Base-by-base conservation (phyloP, 2,113 vertebrate species). In the Pituophis catenifer region DNA sequence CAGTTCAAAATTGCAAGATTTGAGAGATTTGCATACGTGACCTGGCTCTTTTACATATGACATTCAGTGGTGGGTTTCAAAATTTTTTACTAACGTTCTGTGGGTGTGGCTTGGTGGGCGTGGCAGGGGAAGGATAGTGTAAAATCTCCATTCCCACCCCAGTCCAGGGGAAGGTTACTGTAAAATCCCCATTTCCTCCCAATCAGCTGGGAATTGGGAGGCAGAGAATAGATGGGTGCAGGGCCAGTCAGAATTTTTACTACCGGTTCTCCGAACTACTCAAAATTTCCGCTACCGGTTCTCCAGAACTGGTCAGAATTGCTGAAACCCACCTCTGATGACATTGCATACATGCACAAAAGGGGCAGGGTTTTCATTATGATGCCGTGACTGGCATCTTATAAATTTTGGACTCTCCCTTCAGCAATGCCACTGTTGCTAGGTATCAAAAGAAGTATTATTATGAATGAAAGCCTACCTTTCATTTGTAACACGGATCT, bases 401-500 rank as follows among this genome's bases (percentile, higher is more conserved):
- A 38, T 81, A 44, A 21, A 38, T 81, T 81, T 81, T 81, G 17
- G 17, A 21, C 17, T 17, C 75, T n/a, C 29, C 5, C 33, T 6
- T 17, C 26, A 21, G 21, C 75, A 81, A 81, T 81, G 33, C 7
- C n/a, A n/a, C n/a, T n/a, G n/a, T n/a, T n/a, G n/a, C n/a, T n/a
- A 21, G 17, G 33, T 19, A 23, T 52, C 89, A n/a, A 48, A 57
- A 29, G 8, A 26, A 57, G 48, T 48, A 92, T 17, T 89, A 44
- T 13, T 9, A 21, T 1, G n/a, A n/a, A n/a, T n/a, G n/a, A n/a
- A n/a, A n/a, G 58, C 91, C 26, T 94, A 99, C 99, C 98, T 99
- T 95, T 99, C 97, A 23, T 98, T 98, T 55, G 99, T 99, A 91
- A 97, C 95, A 95, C 97, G 97, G 89, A 99, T 99, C 95, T 97